Percentiles rank a stretch among this genome's conserved stretches.
Evolutionary conservation across 1,140 invertebrate species (phyloP).

Genomic region (Copidosoma floridanum): DNA sequence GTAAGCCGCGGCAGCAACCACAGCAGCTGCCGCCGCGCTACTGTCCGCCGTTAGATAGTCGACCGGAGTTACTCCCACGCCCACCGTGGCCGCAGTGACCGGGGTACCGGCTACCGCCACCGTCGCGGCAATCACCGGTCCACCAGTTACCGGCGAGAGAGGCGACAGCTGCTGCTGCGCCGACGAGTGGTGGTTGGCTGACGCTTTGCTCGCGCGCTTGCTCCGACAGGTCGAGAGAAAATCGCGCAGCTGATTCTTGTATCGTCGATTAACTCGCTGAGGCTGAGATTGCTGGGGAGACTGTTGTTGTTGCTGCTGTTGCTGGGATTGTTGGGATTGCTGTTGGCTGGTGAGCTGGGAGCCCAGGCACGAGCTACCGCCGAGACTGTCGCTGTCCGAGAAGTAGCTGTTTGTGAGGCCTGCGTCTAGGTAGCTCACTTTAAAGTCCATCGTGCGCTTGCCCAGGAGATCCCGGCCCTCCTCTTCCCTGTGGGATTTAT

Average conservation of each 20-base stretch:
- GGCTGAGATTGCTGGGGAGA: slow-evolving; percentile 56
- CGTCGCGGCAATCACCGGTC: slow-evolving; percentile 51
- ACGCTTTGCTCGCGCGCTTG: slow-evolving; percentile 68
- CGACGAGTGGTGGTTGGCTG: slow-evolving; percentile 36
- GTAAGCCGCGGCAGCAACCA: slow-evolving; percentile 74
- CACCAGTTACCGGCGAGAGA: slow-evolving; percentile 39
- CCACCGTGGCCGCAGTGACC: slow-evolving; percentile 38
- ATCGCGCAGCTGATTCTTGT: slow-evolving; percentile 89
- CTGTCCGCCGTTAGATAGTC: slow-evolving; percentile 68
- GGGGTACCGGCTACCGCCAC: too few relatives aligned
- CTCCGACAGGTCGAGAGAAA: slow-evolving; percentile 88
- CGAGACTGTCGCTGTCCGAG: slow-evolving; percentile 80
- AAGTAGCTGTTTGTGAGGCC: slow-evolving; percentile 88
- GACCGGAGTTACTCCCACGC: slow-evolving; percentile 58
- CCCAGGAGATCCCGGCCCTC: slow-evolving; percentile 94
- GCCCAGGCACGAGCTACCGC: slow-evolving; percentile 36
- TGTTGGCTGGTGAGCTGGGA: neutral
- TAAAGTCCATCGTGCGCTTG: slow-evolving; percentile 98
- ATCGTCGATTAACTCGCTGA: slow-evolving; percentile 78
- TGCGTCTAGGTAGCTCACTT: slow-evolving; percentile 94
- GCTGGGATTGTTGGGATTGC: neutral
- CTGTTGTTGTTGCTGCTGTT: slow-evolving; percentile 27
- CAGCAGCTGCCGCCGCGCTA: slow-evolving; percentile 66
- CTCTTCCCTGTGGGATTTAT: slow-evolving; percentile 97
- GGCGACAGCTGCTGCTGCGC: slow-evolving; percentile 27